Conservation (phyloP, 2,113 vertebrate species). For the Aspiorhynchus laticeps region DNA sequence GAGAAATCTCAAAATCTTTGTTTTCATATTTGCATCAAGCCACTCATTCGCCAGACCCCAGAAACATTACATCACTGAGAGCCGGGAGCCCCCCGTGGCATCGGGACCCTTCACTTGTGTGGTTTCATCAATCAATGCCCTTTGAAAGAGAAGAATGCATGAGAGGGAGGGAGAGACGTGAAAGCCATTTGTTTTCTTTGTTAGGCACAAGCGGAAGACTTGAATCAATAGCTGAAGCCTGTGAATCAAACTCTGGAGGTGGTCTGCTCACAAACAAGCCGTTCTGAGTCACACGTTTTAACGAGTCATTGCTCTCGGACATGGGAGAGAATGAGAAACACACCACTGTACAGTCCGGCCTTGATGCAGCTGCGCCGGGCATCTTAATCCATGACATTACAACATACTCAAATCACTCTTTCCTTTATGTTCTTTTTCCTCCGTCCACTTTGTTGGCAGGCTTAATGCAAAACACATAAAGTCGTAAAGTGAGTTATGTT, state of each 20-base stretch:
- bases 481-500: neutral
- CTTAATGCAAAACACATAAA: slow-evolving; percentile 43
- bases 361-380: slow-evolving; percentile 2
- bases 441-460: neutral
- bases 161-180: slow-evolving; percentile 43
- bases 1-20: neutral
- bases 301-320: slow-evolving; percentile 41
- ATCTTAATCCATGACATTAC: slow-evolving; percentile 26
- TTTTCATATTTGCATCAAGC: slow-evolving; percentile 5
- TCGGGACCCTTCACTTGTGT: slow-evolving; percentile 50
- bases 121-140: slow-evolving; percentile 64
- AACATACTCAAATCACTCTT: slow-evolving; percentile 42
- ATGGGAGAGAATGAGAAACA: slow-evolving; percentile 44
- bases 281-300: slow-evolving; percentile 53
- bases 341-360: slow-evolving; percentile 4
- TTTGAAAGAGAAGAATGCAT: slow-evolving; percentile 51
- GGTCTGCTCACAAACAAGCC: slow-evolving; percentile 49
- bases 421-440: slow-evolving; percentile 41
- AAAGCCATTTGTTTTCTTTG: slow-evolving; percentile 61
- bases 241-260: slow-evolving; percentile 61
- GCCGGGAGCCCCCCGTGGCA: slow-evolving; percentile 57
- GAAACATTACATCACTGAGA: slow-evolving; percentile 65
- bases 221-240: slow-evolving; percentile 56
- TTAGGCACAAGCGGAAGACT: slow-evolving; percentile 56
- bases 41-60: slow-evolving; percentile 17